Evolutionary conservation across 2,113 vertebrate genomes (phyloP).

Genomic region (Psammodynastes pulverulentus): DNA sequence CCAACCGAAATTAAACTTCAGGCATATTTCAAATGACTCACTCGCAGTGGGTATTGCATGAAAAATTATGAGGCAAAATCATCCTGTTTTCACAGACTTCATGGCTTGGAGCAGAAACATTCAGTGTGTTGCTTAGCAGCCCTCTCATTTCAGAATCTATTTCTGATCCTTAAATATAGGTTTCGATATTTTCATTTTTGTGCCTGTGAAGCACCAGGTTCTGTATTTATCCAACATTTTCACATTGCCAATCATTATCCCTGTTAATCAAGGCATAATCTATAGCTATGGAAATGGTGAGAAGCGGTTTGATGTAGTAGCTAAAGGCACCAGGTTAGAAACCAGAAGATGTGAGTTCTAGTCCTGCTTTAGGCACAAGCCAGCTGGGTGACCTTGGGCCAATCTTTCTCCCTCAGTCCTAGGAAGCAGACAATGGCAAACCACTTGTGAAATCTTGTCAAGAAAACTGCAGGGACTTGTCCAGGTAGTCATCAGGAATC

Average conservation of each 20-base stretch:
- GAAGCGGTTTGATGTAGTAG: neutral
- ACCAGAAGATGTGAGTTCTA: neutral
- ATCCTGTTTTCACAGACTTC: neutral
- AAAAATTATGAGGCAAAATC: neutral
- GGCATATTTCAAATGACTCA: neutral
- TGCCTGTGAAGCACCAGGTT: fast-evolving
- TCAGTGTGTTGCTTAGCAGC: neutral
- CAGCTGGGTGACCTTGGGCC: neutral
- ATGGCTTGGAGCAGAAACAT: slow-evolving; percentile 1
- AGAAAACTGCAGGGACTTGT: neutral
- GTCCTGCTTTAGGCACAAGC: neutral
- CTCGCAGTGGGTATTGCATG: neutral
- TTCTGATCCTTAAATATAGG: neutral
- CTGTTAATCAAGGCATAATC: neutral
- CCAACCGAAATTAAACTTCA: neutral
- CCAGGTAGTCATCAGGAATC: neutral
- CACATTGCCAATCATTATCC: neutral
- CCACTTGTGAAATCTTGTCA: neutral
- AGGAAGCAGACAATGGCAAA: neutral
- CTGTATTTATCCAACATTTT: neutral
- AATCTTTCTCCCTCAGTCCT: neutral
- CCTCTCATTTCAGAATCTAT: neutral
- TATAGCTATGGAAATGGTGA: neutral
- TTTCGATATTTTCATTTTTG: neutral
- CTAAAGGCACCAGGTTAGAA: neutral